Percentiles rank a stretch among this genome's conserved stretches.
phyloP scores from a whole-genome alignment of 2,888 invertebrate species.

The Sinelater perroti region DNA sequence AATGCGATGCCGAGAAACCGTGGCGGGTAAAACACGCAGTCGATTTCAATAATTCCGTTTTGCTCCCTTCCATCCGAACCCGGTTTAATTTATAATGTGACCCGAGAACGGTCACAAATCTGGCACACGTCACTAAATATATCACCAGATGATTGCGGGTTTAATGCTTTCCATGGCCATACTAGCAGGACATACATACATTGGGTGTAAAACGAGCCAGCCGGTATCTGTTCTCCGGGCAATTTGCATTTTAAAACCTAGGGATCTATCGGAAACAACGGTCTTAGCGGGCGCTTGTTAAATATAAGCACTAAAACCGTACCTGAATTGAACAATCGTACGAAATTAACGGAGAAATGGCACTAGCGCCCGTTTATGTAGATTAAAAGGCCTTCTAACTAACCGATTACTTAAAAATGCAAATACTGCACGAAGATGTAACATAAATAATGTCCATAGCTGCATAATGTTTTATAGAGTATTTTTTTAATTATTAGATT shows the following conservation, averaged over 20 bases:
- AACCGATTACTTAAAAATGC: too few relatives aligned
- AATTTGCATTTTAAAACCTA: constrained; percentile 13
- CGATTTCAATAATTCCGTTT: constrained; percentile 20
- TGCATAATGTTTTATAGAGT: too few relatives aligned
- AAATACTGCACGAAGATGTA: too few relatives aligned
- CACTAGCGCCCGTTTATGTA: too few relatives aligned
- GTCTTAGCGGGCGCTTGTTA: constrained; percentile 7
- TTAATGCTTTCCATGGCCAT: constrained; percentile 11
- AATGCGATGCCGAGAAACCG: constrained; percentile 13
- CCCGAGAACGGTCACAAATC: constrained; percentile 19
- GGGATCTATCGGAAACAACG: background rate
- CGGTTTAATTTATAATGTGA: constrained; percentile 19
- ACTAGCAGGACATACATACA: constrained; percentile 5
- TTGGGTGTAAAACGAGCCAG: constrained; percentile 1
- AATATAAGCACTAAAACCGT: constrained; percentile 4
- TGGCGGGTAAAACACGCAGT: constrained; percentile 14
- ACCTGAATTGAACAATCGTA: constrained; percentile 3
- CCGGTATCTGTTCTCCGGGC: constrained; percentile 8
- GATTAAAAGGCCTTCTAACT: too few relatives aligned
- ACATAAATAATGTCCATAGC: too few relatives aligned
- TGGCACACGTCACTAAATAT: constrained; percentile 18
- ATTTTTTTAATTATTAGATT: too few relatives aligned
- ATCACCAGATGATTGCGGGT: constrained; percentile 18
- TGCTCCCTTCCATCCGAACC: constrained; percentile 18
- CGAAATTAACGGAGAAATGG: too few relatives aligned